phyloP scores from a whole-genome alignment of 2,888 invertebrate species.

The Plebejus melissa region DNA sequence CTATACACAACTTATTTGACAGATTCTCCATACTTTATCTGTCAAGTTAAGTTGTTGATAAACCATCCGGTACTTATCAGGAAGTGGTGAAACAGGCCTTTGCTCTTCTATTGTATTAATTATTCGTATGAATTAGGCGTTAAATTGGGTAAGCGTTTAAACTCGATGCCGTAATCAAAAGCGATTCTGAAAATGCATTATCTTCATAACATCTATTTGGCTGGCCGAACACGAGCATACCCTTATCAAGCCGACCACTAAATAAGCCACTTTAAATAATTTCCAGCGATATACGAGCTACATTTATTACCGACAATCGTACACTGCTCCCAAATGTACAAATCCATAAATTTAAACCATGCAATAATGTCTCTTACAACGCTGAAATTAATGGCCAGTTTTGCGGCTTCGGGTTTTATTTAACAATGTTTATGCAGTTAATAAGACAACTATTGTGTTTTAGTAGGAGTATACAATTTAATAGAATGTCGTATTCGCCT shows the following conservation, averaged over 20 bases:
- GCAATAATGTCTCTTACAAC: conserved; percentile 17
- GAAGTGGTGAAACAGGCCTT: too few relatives aligned
- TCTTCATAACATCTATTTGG: conserved; percentile 30
- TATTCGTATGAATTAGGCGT: too few relatives aligned
- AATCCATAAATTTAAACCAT: conserved; percentile 19
- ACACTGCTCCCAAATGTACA: conserved; percentile 25
- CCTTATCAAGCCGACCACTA: conserved; percentile 34
- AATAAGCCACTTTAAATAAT: conserved; percentile 37
- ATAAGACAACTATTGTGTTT: conserved; percentile 42
- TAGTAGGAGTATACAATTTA: not conserved
- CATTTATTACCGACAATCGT: conserved; percentile 24
- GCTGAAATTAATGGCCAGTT: conserved; percentile 12
- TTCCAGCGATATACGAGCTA: conserved; percentile 33
- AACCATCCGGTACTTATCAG: too few relatives aligned
- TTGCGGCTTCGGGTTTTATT: conserved; percentile 14
- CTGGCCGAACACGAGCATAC: conserved; percentile 23
- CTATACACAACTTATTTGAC: too few relatives aligned
- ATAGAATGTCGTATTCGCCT: not conserved
- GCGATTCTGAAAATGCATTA: conserved; percentile 14
- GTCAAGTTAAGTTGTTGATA: too few relatives aligned
- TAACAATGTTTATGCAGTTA: conserved; percentile 6
- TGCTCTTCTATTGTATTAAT: too few relatives aligned
- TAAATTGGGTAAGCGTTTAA: not conserved
- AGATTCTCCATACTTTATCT: too few relatives aligned
- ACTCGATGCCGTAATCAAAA: not conserved